Percentiles rank a stretch among this genome's conserved stretches.
Evolutionary conservation across 2,113 vertebrate genomes (phyloP).

Genomic region (Lophotis ruficrista): DNA sequence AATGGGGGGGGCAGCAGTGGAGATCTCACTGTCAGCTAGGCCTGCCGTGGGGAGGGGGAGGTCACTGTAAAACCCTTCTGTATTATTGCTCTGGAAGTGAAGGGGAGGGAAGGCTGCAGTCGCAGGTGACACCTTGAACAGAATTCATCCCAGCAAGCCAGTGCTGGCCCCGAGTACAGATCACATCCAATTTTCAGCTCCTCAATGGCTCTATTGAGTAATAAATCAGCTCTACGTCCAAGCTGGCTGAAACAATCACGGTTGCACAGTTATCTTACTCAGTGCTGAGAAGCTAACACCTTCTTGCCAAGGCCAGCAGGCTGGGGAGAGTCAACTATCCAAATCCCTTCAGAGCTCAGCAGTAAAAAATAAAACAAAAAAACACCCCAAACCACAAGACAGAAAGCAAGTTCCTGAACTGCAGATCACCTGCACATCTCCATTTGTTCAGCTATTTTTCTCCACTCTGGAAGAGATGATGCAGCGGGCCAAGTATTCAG

Average conservation of each 20-base stretch:
- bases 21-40: neutral
- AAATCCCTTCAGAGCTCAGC: conserved; percentile 4
- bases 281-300: conserved; percentile 9
- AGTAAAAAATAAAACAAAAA: neutral
- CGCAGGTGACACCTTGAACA: neutral
- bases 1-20: neutral
- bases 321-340: neutral
- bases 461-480: neutral
- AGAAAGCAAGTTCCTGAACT: neutral
- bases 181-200: conserved; percentile 57
- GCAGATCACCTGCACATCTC: neutral
- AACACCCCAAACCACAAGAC: neutral
- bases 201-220: conserved; percentile 28
- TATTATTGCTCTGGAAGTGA: neutral
- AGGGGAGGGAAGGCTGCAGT: neutral
- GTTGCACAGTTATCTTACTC: conserved; percentile 2
- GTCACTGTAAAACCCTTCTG: neutral
- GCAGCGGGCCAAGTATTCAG: neutral
- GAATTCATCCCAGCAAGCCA: conserved; percentile 40
- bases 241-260: neutral
- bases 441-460: conserved; percentile 9
- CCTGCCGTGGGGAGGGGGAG: accelerated
- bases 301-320: conserved; percentile 16
- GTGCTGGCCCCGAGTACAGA: conserved; percentile 39
- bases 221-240: conserved; percentile 39